These are phyloP conservation scores for Muntiacus muntjak DNA, from an alignment of 2,113 vertebrate genomes.

Conservation along the genomic window DNA sequence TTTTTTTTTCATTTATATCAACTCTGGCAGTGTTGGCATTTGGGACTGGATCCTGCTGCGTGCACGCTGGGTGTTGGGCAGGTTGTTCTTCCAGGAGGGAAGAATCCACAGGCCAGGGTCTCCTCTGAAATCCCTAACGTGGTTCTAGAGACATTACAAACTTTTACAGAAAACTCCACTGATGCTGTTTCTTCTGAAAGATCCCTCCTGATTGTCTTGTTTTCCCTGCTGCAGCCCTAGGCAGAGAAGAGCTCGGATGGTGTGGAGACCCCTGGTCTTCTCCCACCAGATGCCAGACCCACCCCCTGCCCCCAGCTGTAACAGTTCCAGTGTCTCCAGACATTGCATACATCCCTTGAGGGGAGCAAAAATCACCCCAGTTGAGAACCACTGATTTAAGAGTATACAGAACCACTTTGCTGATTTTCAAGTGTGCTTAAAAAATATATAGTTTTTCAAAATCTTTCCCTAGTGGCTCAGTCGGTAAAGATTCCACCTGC, in stretches of 20 bases:
- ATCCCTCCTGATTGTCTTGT: not conserved
- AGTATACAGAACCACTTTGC: not conserved
- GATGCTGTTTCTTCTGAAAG: not conserved
- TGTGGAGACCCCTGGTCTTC: not conserved
- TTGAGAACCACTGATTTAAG: not conserved
- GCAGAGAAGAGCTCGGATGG: too few relatives aligned
- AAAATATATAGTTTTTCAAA: not conserved
- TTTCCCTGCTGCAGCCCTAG: too few relatives aligned
- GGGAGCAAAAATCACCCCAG: not conserved
- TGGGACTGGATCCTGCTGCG: not conserved
- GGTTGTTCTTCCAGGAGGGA: not conserved
- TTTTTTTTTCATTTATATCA: not conserved
- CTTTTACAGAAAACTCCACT: not conserved
- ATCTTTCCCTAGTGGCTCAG: not conserved
- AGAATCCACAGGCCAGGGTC: not conserved
- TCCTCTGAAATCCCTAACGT: not conserved
- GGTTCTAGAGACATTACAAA: not conserved
- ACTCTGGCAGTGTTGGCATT: not conserved
- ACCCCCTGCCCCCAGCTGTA: not conserved
- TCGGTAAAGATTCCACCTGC: too few relatives aligned
- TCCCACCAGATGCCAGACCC: not conserved
- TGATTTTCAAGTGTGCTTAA: not conserved
- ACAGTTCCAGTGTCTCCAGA: not conserved
- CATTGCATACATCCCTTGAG: not conserved
- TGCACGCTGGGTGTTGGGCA: not conserved